A percentile compares a stretch with the other conserved stretches of the same genome.
These are phyloP conservation scores for Nannoperca australis DNA, from an alignment of 2,797 vertebrate species.

Conservation along the genomic window DNA sequence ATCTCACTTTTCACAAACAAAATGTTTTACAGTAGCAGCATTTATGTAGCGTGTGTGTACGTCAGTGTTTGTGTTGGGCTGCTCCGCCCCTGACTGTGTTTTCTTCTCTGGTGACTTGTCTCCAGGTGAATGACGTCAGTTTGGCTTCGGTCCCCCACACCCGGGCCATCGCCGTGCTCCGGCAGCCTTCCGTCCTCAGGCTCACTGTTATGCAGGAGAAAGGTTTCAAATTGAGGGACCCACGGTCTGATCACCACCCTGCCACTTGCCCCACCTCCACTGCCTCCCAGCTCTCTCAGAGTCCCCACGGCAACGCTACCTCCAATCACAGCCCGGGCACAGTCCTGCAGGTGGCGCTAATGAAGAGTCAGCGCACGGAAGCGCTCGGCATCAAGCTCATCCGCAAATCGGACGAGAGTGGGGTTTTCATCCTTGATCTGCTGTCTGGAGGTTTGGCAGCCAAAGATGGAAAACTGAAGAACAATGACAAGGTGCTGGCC, in stretches of 20 bases:
- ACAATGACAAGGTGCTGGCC: conserved; percentile 93
- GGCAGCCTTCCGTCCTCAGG: conserved; percentile 85
- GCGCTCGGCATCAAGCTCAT: conserved; percentile 95
- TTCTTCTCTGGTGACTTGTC: conserved; percentile 41
- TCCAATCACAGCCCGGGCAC: conserved; percentile 79
- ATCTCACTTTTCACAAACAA: background rate
- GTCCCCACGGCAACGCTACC: conserved; percentile 71
- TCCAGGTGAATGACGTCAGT: conserved; percentile 91
- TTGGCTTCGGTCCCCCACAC: conserved; percentile 90
- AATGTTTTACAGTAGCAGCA: background rate
- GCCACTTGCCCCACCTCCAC: conserved; percentile 73
- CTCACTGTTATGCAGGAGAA: conserved; percentile 94
- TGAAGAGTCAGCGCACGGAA: conserved; percentile 89
- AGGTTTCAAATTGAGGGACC: conserved; percentile 88
- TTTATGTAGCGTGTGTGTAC: background rate
- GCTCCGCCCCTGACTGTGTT: conserved; percentile 16
- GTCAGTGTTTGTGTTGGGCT: background rate
- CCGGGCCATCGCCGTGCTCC: conserved; percentile 88
- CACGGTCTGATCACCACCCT: conserved; percentile 78
- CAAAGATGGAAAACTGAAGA: conserved; percentile 91
- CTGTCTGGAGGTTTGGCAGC: conserved; percentile 92
- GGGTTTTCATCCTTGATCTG: conserved; percentile 93
- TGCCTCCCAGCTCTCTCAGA: conserved; percentile 64
- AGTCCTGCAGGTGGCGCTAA: conserved; percentile 90
- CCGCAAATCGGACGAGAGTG: conserved; percentile 91